Evolutionary conservation across 2,797 vertebrate genomes (phyloP).

Genomic region (Xiphophorus birchmanni): DNA sequence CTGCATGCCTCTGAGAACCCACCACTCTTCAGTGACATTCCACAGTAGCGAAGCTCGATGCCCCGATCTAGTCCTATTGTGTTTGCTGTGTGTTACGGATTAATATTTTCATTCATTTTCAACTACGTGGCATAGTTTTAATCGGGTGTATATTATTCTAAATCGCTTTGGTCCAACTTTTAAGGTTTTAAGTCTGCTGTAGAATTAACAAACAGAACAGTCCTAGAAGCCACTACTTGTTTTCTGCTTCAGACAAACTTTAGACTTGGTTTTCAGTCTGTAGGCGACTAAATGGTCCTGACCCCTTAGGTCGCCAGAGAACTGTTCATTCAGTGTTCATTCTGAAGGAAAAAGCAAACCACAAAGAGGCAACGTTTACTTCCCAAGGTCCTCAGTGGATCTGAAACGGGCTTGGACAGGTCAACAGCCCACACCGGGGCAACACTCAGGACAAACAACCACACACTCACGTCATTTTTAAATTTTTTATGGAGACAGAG

Average conservation of each 20-base stretch:
- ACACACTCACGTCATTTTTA: too few relatives aligned
- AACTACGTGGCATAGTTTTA: background rate
- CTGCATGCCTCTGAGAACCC: background rate
- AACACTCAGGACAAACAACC: too few relatives aligned
- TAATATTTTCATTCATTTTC: background rate
- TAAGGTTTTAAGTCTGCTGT: background rate
- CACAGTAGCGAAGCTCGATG: background rate
- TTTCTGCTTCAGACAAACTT: background rate
- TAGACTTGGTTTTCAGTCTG: background rate
- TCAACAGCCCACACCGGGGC: too few relatives aligned
- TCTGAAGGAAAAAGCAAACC: background rate
- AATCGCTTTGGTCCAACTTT: background rate
- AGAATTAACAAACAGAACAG: background rate
- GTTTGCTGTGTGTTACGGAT: background rate
- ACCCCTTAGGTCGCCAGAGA: background rate
- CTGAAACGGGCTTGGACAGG: background rate
- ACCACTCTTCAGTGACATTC: background rate
- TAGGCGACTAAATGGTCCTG: background rate
- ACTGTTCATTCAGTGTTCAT: background rate
- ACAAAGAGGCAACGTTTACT: background rate
- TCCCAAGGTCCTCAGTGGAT: background rate
- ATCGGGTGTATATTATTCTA: background rate
- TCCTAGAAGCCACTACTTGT: background rate
- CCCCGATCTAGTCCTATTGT: background rate
- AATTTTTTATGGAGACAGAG: too few relatives aligned